Evolutionary conservation across 2,888 invertebrate species (phyloP).

Genomic region (Copidosoma aretas): DNA sequence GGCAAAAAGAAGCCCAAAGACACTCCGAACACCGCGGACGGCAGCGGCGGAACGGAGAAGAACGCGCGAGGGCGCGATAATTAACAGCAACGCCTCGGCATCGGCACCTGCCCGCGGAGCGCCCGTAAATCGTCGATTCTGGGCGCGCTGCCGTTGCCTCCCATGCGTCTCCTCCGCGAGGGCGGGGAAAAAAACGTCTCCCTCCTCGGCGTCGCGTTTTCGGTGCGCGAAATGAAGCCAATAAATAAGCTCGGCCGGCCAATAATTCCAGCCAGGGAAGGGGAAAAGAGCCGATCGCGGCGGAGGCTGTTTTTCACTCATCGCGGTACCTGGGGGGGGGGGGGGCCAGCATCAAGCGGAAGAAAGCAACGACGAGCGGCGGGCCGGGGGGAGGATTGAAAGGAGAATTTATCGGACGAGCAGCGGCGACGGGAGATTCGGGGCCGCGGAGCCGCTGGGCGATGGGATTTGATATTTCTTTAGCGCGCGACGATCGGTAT

Average conservation of each 20-base stretch:
- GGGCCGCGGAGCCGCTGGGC: conserved; percentile 28
- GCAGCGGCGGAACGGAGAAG: too few species aligned
- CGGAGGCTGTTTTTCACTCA: conserved; percentile 7
- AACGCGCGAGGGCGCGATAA: background rate
- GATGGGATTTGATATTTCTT: conserved; percentile 24
- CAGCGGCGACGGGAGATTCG: conserved; percentile 19
- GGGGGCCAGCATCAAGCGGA: conserved; percentile 41
- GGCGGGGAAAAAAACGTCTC: background rate
- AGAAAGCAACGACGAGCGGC: too few species aligned
- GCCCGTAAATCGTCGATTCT: background rate
- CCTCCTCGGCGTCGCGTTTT: conserved; percentile 8
- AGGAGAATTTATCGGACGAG: conserved; percentile 38
- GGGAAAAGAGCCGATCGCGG: background rate
- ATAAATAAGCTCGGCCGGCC: conserved; percentile 57
- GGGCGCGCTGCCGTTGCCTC: background rate
- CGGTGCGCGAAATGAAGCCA: conserved; percentile 51
- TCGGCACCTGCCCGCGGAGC: background rate
- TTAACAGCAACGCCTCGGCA: background rate
- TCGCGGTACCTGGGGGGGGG: conserved; percentile 41
- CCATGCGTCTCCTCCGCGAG: background rate
- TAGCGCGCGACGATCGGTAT: background rate
- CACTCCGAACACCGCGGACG: too few species aligned
- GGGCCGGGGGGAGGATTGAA: conserved; percentile 31
- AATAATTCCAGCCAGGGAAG: conserved; percentile 48
- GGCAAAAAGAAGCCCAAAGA: too few species aligned